Conservation (phyloP, 1,140 invertebrate species). For the Anastrepha ludens region DNA sequence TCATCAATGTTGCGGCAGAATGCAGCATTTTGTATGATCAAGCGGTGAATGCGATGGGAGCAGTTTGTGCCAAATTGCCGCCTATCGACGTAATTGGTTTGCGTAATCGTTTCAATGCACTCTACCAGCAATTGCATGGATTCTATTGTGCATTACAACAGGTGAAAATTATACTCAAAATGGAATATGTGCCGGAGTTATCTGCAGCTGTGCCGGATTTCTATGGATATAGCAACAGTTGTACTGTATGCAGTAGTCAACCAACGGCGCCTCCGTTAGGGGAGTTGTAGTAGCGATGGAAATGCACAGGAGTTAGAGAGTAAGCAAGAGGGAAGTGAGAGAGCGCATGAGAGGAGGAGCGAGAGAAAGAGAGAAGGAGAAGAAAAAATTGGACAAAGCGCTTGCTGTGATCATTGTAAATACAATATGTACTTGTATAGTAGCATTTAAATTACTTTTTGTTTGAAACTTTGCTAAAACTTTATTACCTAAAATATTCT, state of each 20-base stretch:
- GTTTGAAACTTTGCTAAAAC: too few relatives aligned
- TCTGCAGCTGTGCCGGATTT: constrained; percentile 6
- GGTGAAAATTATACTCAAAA: constrained; percentile 26
- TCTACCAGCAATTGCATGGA: constrained; percentile 34
- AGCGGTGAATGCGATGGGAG: constrained; percentile 14
- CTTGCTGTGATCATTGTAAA: not conserved
- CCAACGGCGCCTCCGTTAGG: constrained; percentile 45
- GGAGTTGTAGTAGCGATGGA: constrained; percentile 1
- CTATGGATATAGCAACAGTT: not conserved
- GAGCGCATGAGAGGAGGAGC: not conserved
- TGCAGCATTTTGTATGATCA: constrained; percentile 55
- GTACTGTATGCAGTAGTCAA: not conserved
- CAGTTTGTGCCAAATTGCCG: constrained; percentile 46
- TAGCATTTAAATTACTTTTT: too few relatives aligned
- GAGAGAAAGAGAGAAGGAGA: not conserved
- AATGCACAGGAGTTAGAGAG: not conserved
- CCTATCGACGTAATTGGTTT: constrained; percentile 50
- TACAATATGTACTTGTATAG: not conserved
- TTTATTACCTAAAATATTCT: too few relatives aligned
- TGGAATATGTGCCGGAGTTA: constrained; percentile 20
- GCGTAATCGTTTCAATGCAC: constrained; percentile 36
- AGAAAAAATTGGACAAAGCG: not conserved
- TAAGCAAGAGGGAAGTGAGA: not conserved
- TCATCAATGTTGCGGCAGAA: constrained; percentile 52
- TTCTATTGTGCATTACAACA: constrained; percentile 40